phyloP scores from a whole-genome alignment of 2,888 invertebrate species.

The Drosophila siamana region DNA sequence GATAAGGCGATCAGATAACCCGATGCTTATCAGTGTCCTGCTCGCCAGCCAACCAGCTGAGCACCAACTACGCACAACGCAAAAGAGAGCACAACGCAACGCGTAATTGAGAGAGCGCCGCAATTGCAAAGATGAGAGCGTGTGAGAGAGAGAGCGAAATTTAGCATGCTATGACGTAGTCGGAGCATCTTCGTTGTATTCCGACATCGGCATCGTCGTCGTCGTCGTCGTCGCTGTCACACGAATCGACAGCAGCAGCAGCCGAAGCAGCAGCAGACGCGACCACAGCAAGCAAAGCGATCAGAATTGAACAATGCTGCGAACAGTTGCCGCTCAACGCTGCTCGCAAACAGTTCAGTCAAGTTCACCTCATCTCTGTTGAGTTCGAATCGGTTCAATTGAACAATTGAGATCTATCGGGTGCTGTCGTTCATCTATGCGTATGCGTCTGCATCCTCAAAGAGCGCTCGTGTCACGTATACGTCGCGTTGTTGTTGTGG shows the following conservation, averaged over 20 bases:
- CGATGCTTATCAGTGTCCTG: slow-evolving; percentile 19
- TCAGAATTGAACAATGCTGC: slow-evolving; percentile 12
- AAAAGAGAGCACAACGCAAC: not conserved
- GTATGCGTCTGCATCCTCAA: slow-evolving; percentile 13
- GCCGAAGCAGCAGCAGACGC: slow-evolving; percentile 17
- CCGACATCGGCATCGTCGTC: slow-evolving; percentile 1
- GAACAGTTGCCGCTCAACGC: slow-evolving; percentile 50
- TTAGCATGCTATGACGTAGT: not conserved
- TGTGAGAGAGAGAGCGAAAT: not conserved
- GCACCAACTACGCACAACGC: slow-evolving; percentile 15
- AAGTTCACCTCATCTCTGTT: not conserved
- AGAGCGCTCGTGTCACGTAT: slow-evolving; percentile 52
- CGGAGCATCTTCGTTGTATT: slow-evolving; percentile 24
- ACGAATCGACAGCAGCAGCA: slow-evolving; percentile 4
- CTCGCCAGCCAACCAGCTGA: slow-evolving; percentile 6
- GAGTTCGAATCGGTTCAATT: not conserved
- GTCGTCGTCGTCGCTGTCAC: not conserved
- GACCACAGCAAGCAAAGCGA: slow-evolving; percentile 5
- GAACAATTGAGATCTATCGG: not conserved
- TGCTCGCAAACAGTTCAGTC: slow-evolving; percentile 49
- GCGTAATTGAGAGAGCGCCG: not conserved
- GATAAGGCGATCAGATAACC: slow-evolving; percentile 10
- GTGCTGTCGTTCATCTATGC: not conserved
- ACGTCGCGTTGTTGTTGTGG: slow-evolving; percentile 15
- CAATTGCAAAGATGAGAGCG: no score